Percentiles rank a stretch among this genome's conserved stretches.
These are phyloP conservation scores for Apis laboriosa DNA, from an alignment of 1,140 invertebrate species.

Conservation along the genomic window DNA sequence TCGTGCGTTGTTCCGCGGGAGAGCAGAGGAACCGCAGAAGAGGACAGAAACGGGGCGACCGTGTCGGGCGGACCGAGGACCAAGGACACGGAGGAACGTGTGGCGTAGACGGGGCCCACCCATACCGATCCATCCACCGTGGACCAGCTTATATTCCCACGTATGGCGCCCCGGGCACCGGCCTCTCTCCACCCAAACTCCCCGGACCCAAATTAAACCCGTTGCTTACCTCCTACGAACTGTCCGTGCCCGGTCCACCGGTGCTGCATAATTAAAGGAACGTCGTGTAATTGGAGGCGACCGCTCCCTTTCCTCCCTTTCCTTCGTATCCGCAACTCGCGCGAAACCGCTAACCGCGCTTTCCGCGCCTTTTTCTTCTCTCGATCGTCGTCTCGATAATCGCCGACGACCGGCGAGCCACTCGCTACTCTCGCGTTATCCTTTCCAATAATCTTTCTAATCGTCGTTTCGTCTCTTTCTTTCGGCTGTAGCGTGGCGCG, in stretches of 20 bases:
- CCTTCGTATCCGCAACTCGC: conserved; percentile 10
- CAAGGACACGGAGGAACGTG: conserved; percentile 67
- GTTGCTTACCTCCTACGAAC: conserved; percentile 71
- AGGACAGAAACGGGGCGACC: conserved; percentile 60
- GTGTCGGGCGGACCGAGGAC: conserved; percentile 56
- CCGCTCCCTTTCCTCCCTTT: conserved; percentile 58
- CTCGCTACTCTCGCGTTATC: neutral
- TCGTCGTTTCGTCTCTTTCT: neutral
- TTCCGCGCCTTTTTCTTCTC: neutral
- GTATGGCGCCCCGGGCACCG: conserved; percentile 73
- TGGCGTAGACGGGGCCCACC: conserved; percentile 69
- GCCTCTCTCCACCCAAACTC: conserved; percentile 70
- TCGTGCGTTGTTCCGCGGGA: conserved; percentile 46
- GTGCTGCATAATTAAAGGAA: conserved; percentile 77
- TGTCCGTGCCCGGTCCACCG: conserved; percentile 62
- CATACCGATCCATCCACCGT: conserved; percentile 64
- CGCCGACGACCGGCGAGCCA: neutral
- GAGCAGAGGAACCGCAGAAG: conserved; percentile 53
- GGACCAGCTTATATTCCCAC: conserved; percentile 71
- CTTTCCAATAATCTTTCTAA: conserved; percentile 10
- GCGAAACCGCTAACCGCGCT: neutral
- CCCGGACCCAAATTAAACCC: conserved; percentile 75
- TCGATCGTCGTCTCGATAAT: neutral
- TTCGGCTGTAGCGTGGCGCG: neutral
- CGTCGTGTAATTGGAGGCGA: conserved; percentile 75